Base-by-base conservation (phyloP, 2,888 invertebrate species). In the Morpho helenor region DNA sequence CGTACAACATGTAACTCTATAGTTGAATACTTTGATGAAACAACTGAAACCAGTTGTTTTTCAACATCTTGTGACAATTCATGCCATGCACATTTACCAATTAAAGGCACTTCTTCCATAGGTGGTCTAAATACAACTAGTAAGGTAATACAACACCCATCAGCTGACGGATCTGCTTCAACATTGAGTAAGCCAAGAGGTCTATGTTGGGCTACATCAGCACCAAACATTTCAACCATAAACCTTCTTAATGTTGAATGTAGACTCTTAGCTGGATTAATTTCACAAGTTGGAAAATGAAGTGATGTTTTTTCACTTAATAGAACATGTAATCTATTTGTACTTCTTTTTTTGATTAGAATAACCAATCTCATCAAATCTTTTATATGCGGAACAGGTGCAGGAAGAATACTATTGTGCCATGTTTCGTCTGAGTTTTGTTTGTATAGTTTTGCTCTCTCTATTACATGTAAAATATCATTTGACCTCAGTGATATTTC, bases 201-300 rank as follows among this genome's bases (percentile, higher is more conserved):
- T 68, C 95, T 92, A 79, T 97, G 97, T 63, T 95, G 94, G 0
- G 96, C 95, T 39, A 97, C 93, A 77, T 96, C 96, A 56, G 96
- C 94, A 22, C 97, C 97, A 90, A 97, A 97, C 75, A 97, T 93
- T 83, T 97, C 96, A 63, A 96, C 95, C 96, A 98, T 96, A 79
- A 97, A 98, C 77, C 95, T 95, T 67, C 96, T 93, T 64, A 98
- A 82, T 52, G 97, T 96, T 1, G 97, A 96, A 84, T 97, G 96
- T 16, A 97, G 84, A 84, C 95, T 97, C 75, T 95, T 94, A 46
- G 93, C 93, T 41, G 97, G 97, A 87, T 97, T 96, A 64, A 98
- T 94, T 85, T 98, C 97, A 76, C 96, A 97, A 10, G 95, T 93
- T 39, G 98, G 98, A 68, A 97, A 93, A 87, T 97, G 97, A 75